Base-by-base conservation (phyloP, 2,113 vertebrate genomes). In the Ancistrus triradiatus region DNA sequence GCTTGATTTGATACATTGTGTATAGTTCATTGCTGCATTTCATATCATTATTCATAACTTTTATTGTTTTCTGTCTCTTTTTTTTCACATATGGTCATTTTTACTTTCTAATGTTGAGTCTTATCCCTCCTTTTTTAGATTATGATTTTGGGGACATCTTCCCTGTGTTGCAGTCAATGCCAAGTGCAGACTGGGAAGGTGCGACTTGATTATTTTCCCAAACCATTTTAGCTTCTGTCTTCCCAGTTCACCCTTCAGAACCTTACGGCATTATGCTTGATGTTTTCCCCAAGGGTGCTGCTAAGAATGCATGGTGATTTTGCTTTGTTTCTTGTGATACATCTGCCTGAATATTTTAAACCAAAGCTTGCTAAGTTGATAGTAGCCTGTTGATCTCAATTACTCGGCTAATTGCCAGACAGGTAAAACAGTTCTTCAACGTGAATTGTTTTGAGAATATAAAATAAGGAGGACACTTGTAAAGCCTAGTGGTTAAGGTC, bases 101-200 rank as follows among this genome's bases (percentile, higher is more conserved):
- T 44, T 74, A 66, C 74, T 77, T 75, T 83, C 89, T 90, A 91
- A 91, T 78, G 77, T 74, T 84, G 70, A 85, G 83, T 92, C 67
- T 97, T 92, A 87, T 97, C 88, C 90, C 88, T 91, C 91, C 2
- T 90, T 93, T 85, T 93, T 78, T 98, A 98, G 96, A 98, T 97
- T 98, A 98, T 98, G 96, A 98, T 97, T 98, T 98, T 88, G 95
- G 95, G 93, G 96, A 98, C 91, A 93, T 95, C 90, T 97, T 97
- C 86, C 94, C 94, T 73, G 92, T 94, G 90, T 90, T 91, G 93
- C 94, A 93, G 91, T 91, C 95, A 87, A 83, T 96, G 84, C 94
- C 94, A 91, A 95, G 88, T 92, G 90, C 91, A 93, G 94, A 92
- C 90, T 98, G 96, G 96, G 96, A 97, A 98, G 95, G 96, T 98